Percentiles rank a stretch among this genome's conserved stretches.
Evolutionary conservation across 2,888 invertebrate genomes (phyloP).

Genomic region (Tiphia femorata): DNA sequence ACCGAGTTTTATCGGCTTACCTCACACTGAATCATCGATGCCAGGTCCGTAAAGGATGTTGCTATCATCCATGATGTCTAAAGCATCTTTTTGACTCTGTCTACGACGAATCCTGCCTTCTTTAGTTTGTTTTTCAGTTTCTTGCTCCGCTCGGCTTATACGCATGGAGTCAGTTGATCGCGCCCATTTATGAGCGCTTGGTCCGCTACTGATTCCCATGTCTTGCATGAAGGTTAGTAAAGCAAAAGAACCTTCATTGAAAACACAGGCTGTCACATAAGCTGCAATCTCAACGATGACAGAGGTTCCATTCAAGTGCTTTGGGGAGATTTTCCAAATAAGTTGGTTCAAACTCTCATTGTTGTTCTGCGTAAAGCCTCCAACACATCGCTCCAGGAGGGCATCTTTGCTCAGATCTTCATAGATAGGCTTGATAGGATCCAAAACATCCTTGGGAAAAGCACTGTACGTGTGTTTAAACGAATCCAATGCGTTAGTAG

Average conservation of each 20-base stretch:
- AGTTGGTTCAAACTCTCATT: slow-evolving; percentile 8
- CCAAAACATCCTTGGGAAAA: too few species aligned
- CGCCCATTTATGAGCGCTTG: slow-evolving; percentile 21
- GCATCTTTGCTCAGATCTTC: too few species aligned
- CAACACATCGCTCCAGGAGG: too few species aligned
- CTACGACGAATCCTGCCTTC: not conserved
- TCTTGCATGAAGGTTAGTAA: slow-evolving; percentile 26
- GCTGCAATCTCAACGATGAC: slow-evolving; percentile 16
- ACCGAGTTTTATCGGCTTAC: slow-evolving; percentile 5
- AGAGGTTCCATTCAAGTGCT: not conserved
- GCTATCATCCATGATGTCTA: not conserved
- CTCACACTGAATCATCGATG: slow-evolving; percentile 1
- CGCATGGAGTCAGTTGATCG: slow-evolving; percentile 10
- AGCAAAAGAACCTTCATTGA: slow-evolving; percentile 24
- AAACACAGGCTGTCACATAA: slow-evolving; percentile 9
- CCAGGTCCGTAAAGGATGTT: not conserved
- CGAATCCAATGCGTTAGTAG: too few species aligned
- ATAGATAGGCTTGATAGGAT: too few species aligned
- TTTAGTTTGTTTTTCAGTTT: not conserved
- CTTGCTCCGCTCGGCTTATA: slow-evolving; percentile 16
- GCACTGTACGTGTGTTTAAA: slow-evolving; percentile 24
- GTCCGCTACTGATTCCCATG: slow-evolving; percentile 23
- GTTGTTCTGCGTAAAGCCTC: slow-evolving; percentile 16
- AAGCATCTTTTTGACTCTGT: not conserved
- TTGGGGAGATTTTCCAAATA: not conserved